phyloP scores from a whole-genome alignment of 2,888 invertebrate genomes.

The Aphidoletes aphidimyza region DNA sequence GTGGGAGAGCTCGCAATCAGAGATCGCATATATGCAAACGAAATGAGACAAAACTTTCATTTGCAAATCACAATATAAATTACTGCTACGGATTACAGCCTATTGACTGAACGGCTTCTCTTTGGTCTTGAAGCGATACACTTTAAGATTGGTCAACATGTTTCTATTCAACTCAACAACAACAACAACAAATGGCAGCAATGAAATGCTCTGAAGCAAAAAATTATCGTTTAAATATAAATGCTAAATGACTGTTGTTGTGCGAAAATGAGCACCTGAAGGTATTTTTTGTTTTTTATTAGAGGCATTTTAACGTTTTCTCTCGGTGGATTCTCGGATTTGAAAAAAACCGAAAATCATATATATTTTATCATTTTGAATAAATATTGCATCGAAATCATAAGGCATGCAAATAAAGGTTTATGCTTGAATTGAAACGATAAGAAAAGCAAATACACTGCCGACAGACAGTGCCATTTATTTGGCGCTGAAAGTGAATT shows the following conservation, averaged over 20 bases:
- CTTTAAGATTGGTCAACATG: background rate
- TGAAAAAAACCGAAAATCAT: background rate
- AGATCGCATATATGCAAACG: too few relatives aligned
- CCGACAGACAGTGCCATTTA: background rate
- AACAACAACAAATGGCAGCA: background rate
- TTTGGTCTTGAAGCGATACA: background rate
- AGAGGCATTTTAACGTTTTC: background rate
- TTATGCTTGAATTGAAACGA: conserved; percentile 14
- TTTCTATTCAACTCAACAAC: background rate
- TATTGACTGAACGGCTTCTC: background rate
- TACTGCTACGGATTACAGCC: background rate
- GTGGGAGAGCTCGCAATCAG: too few relatives aligned
- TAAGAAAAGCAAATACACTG: background rate
- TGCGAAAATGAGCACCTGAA: conserved; percentile 27
- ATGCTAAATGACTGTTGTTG: conserved; percentile 40
- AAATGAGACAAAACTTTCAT: conserved; percentile 23
- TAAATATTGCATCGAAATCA: background rate
- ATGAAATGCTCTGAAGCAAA: background rate
- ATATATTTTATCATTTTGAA: conserved; percentile 35
- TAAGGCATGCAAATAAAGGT: background rate
- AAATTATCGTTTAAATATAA: background rate
- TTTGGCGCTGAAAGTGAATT: conserved; percentile 2
- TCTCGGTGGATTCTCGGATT: background rate
- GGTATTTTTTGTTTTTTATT: conserved; percentile 27
- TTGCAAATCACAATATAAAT: background rate